Base-by-base conservation (phyloP, 2,797 vertebrate genomes). In the Naso thynnoides region DNA sequence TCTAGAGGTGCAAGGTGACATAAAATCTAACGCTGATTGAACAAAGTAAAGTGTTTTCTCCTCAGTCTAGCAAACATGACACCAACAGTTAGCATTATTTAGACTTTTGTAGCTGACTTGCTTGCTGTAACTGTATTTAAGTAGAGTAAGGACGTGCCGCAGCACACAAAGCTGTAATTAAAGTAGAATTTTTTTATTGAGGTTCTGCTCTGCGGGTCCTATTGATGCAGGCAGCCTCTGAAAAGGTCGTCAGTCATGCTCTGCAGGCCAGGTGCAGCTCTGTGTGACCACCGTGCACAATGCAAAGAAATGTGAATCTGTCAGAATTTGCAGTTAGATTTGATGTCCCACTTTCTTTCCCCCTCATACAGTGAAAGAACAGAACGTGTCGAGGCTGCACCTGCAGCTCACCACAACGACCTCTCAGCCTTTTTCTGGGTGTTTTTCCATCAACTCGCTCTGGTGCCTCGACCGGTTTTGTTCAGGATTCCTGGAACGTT, bases 241-340 rank as follows among this genome's bases (percentile, higher is more conserved):
- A 61, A 72, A 60, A 73, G 63, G 33, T 73, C 42, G 47, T 38
- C 38, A 56, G 58, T 66, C 27, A 19, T 19, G 60, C 50, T 80
- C 70, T 33, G 61, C 45, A 23, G 60, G 29, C 66, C 64, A 27
- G 61, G 23, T 10, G 19, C 47, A 23, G 61, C 5, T 26, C 44
- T 8, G 38, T 27, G 18, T 29, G 41, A 59, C 66, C 14, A 5
- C 13, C 41, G 44, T 44, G 39, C 44, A 24, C 26, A 56, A 65
- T 16, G 59, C 45, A 66, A 36, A 36, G 38, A 31, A 66, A 66
- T 47, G 39, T 6, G 0, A 63, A 39, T 55, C 36, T 50, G 73
- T 59, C 19, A 21, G 19, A 39, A 11, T n/a, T 2, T 54, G 8
- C 23, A 16, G 4, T 33, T 53, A 50, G 39, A 42, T 23, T n/a